phyloP scores from a whole-genome alignment of 2,797 vertebrate species.

The Onychomys leucogaster region DNA sequence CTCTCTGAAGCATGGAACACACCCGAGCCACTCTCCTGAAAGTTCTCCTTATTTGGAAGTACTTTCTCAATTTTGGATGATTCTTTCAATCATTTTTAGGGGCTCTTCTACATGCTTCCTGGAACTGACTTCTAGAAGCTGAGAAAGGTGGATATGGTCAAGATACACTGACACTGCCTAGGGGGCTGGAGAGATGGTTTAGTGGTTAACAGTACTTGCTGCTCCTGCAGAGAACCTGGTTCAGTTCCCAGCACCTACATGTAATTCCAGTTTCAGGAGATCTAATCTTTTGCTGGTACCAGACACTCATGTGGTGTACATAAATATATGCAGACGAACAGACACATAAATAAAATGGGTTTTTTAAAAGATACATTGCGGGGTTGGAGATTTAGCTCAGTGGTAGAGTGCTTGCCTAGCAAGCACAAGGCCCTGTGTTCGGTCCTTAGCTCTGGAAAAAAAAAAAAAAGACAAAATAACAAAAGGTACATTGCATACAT shows the following conservation, averaged over 20 bases:
- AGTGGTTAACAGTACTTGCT: not conserved
- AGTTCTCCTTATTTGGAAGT: conserved; percentile 5
- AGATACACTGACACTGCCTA: not conserved
- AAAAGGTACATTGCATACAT: not conserved
- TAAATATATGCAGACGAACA: not conserved
- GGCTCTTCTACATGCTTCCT: not conserved
- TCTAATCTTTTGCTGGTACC: not conserved
- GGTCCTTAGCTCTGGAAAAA: too few relatives aligned
- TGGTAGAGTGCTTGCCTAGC: too few relatives aligned
- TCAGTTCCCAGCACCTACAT: not conserved
- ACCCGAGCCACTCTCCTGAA: conserved; percentile 22
- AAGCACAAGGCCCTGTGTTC: too few relatives aligned
- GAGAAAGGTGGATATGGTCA: not conserved
- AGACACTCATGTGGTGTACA: not conserved
- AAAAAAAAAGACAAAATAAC: too few relatives aligned
- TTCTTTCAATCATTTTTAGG: not conserved
- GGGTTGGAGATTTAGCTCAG: too few relatives aligned
- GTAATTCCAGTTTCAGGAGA: not conserved
- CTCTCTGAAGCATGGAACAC: not conserved
- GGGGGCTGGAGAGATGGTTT: not conserved
- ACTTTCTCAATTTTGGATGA: not conserved
- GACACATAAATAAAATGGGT: not conserved
- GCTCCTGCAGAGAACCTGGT: not conserved
- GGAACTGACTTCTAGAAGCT: conserved; percentile 28
- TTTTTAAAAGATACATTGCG: not conserved